Percentiles rank a stretch among this genome's conserved stretches.
These are phyloP conservation scores for Ceuthmochares aereus DNA, from an alignment of 2,113 vertebrate species.

Conservation along the genomic window DNA sequence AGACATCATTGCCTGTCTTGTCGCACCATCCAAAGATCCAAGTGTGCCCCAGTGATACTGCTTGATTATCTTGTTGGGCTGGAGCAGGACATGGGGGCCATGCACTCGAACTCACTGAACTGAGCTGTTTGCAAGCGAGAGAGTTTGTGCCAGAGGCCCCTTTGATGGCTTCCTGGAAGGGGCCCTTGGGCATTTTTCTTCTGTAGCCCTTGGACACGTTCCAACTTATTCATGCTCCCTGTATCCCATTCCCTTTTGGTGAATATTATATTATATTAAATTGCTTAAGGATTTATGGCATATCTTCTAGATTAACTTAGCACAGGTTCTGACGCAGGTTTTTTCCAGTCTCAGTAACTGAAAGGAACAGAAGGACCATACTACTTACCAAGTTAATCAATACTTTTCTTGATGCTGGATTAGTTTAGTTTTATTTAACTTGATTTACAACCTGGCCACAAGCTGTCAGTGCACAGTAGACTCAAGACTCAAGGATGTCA, in stretches of 20 bases:
- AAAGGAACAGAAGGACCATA: neutral
- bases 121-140: neutral
- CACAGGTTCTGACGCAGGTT: neutral
- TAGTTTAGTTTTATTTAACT: neutral
- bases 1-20: neutral
- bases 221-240: accelerated
- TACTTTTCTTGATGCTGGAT: neutral
- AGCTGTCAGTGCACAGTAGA: neutral
- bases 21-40: neutral
- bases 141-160: neutral
- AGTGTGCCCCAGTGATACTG: neutral
- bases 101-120: neutral
- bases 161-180: neutral
- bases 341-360: neutral
- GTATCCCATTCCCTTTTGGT: accelerated
- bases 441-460: neutral
- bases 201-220: neutral
- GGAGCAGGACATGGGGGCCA: neutral
- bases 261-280: neutral
- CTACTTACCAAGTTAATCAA: neutral
- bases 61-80: neutral
- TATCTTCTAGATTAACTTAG: neutral
- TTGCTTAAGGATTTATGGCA: neutral
- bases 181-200: too few species aligned
- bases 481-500: neutral